These are phyloP conservation scores for Papilio polyxenes DNA, from an alignment of 1,140 invertebrate genomes.

Conservation along the genomic window DNA sequence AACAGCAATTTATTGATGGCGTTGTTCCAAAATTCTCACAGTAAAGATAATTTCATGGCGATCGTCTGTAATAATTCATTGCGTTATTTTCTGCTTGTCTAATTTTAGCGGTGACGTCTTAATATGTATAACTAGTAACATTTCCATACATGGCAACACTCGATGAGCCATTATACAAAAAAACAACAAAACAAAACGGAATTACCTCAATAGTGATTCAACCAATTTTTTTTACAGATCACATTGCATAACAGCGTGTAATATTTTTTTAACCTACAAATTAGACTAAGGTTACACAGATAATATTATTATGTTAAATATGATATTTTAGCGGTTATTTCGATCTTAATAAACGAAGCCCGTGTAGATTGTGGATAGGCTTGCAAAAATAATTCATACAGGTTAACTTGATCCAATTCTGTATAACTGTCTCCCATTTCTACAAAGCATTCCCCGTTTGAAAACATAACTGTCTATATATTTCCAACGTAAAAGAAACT, in stretches of 20 bases:
- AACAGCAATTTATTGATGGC: neutral
- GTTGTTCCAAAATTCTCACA: constrained; percentile 5
- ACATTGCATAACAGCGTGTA: neutral
- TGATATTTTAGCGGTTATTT: neutral
- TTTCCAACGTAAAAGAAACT: constrained; percentile 20
- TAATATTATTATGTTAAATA: neutral
- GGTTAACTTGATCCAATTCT: neutral
- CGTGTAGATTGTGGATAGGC: neutral
- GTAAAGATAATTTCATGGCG: constrained; percentile 2
- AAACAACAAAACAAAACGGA: neutral
- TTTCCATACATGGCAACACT: neutral
- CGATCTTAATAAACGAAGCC: neutral
- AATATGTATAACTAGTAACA: neutral
- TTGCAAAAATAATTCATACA: neutral
- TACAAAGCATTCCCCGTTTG: neutral
- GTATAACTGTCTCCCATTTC: neutral
- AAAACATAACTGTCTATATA: neutral
- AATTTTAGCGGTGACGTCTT: neutral
- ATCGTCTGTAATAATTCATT: constrained; percentile 8
- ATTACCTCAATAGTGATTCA: neutral
- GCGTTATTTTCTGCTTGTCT: neutral
- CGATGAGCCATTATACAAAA: neutral
- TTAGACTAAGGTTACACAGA: neutral
- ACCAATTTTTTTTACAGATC: neutral
- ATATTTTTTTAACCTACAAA: neutral